These are phyloP conservation scores for Epinotia bilunana DNA, from an alignment of 2,888 invertebrate genomes.

Conservation along the genomic window DNA sequence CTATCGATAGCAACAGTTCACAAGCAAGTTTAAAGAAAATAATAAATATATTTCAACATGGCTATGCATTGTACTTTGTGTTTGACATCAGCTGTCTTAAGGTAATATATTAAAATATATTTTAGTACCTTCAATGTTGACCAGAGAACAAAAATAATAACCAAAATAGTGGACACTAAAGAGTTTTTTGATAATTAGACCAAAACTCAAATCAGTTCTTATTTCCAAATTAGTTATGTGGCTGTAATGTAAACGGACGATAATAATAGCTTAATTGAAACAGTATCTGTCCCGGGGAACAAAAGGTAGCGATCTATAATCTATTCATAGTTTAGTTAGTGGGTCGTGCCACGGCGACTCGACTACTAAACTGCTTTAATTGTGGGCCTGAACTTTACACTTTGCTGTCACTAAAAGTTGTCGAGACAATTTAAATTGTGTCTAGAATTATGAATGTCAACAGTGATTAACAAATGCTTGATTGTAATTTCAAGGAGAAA, in stretches of 20 bases:
- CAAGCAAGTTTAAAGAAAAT: neutral
- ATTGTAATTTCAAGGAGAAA: slow-evolving; percentile 45
- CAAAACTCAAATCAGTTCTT: neutral
- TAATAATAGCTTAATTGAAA: slow-evolving; percentile 42
- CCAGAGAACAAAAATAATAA: neutral
- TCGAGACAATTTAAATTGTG: slow-evolving; percentile 65
- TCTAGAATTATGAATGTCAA: slow-evolving; percentile 55
- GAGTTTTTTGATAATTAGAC: neutral
- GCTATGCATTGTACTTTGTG: neutral
- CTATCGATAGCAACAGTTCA: neutral
- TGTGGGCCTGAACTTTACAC: slow-evolving; percentile 69
- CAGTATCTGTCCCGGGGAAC: slow-evolving; percentile 48
- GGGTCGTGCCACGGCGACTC: slow-evolving; percentile 55
- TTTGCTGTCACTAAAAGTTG: slow-evolving; percentile 66
- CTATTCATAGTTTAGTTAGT: slow-evolving; percentile 61
- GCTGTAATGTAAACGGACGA: slow-evolving; percentile 11
- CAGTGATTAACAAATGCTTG: slow-evolving; percentile 46
- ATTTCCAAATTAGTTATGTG: slow-evolving; percentile 7
- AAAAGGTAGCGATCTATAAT: slow-evolving; percentile 59
- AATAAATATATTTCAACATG: neutral
- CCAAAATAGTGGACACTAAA: neutral
- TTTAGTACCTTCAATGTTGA: neutral
- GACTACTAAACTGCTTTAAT: slow-evolving; percentile 71
- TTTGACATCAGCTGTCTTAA: neutral
- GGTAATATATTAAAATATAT: neutral